Base-by-base conservation (phyloP, 1,140 invertebrate species). In the Ptiloglossa arizonensis region DNA sequence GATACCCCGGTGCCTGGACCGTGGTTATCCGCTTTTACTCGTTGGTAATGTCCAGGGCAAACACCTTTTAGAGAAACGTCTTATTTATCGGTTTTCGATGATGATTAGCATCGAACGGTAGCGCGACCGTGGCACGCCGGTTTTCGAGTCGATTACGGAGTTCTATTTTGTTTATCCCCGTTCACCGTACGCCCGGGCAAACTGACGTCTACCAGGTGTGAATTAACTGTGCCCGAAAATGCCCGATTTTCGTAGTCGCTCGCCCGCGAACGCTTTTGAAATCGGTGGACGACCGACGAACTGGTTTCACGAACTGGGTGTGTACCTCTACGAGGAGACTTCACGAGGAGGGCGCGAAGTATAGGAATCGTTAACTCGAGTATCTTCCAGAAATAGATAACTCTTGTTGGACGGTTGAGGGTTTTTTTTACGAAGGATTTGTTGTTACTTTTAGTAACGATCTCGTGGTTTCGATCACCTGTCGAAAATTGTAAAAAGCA, bases 1-100 rank as follows among this genome's bases (percentile, higher is more conserved):
- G n/a, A 74, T 69, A 68, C 66, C 27, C 15, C 13, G 32, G 19
- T 8, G 63, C 11, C 57, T 63, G 50, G n/a, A 32, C 70, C 68
- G 57, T 52, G 52, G 76, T 80, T 78, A 84, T 73, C 24, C 70
- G 81, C 72, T 82, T 87, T 87, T 85, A 80, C 83, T 71, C 79
- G 74, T 71, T 83, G 86, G 85, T 91, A 92, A 92, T 84, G 66
- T 79, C 67, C 83, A 87, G 68, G 70, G 82, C 87, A 92, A 92
- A 92, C 83, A 92, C 69, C 89, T 88, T 90, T 89, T 90, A 89
- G 86, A 88, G 87, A 79, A 85, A 73, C 86, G 67, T 84, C 86
- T 84, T 83, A 84, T 88, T 91, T 90, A 89, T 90, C 71, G 83
- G 87, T 91, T 90, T 88, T 89, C 83, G 88, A 91, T 90, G 83